Evolutionary conservation across 1,140 invertebrate species (phyloP).

Genomic region (Neotoxoptera formosana): DNA sequence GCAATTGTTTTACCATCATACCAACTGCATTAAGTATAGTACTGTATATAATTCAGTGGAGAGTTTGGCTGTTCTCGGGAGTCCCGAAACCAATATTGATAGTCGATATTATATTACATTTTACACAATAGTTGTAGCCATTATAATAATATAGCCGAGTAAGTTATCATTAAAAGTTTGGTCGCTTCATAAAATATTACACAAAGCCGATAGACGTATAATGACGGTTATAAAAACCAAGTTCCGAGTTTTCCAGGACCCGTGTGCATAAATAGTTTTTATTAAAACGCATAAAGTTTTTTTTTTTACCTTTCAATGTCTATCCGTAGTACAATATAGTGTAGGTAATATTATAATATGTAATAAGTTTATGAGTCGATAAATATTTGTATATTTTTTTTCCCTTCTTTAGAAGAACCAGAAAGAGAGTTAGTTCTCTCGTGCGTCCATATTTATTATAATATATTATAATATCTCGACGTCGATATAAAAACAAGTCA

Average conservation of each 20-base stretch:
- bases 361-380: neutral
- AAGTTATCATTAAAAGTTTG: neutral
- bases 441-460: neutral
- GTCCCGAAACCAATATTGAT: neutral
- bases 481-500: neutral
- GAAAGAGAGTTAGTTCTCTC: neutral
- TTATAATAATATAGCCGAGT: neutral
- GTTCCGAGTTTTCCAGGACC: neutral
- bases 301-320: neutral
- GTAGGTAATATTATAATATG: neutral
- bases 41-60: neutral
- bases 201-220: neutral
- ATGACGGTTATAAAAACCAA: neutral
- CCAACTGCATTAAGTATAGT: neutral
- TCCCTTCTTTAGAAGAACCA: neutral
- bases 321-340: neutral
- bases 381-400: neutral
- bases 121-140: neutral
- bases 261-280: neutral
- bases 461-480: neutral
- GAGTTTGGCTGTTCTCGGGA: neutral
- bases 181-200: neutral
- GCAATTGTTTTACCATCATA: neutral
- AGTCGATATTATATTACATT: neutral
- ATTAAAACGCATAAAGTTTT: neutral